A percentile compares a stretch with the other conserved stretches of the same genome.
phyloP scores from a whole-genome alignment of 2,113 vertebrate genomes.

The Oxyruncus cristatus region DNA sequence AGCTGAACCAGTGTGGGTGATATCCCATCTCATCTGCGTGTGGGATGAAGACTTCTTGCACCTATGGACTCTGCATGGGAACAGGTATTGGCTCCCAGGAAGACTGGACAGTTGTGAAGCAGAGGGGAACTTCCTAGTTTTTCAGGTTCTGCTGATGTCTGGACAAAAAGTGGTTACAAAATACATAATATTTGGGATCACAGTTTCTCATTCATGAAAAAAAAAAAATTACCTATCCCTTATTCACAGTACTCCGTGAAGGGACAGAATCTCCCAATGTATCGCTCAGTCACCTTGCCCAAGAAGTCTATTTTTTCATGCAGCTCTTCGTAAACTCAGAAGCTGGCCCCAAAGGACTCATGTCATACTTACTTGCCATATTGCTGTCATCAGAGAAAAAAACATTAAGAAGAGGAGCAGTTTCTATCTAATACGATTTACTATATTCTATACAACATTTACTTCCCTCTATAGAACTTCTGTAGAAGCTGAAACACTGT shows the following conservation, averaged over 20 bases:
- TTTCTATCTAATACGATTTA: background rate
- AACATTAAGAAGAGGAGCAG: background rate
- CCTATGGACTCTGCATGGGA: accelerated
- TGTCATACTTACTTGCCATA: accelerated
- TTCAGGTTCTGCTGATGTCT: background rate
- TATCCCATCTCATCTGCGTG: background rate
- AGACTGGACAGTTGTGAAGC: background rate
- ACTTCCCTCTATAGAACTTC: background rate
- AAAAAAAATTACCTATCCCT: background rate
- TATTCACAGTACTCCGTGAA: accelerated
- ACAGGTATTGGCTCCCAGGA: background rate
- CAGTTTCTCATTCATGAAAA: background rate
- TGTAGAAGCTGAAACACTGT: background rate
- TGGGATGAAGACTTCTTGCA: background rate
- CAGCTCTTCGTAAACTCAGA: background rate
- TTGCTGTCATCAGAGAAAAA: background rate
- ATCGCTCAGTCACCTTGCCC: background rate
- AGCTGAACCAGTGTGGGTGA: background rate
- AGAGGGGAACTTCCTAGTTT: background rate
- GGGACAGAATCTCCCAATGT: background rate
- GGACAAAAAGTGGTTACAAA: background rate
- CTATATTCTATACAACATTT: background rate
- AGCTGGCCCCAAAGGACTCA: background rate
- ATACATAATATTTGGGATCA: background rate
- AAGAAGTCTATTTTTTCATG: background rate